phyloP scores from a whole-genome alignment of 1,140 invertebrate species.

The Neodiprion fabricii region DNA sequence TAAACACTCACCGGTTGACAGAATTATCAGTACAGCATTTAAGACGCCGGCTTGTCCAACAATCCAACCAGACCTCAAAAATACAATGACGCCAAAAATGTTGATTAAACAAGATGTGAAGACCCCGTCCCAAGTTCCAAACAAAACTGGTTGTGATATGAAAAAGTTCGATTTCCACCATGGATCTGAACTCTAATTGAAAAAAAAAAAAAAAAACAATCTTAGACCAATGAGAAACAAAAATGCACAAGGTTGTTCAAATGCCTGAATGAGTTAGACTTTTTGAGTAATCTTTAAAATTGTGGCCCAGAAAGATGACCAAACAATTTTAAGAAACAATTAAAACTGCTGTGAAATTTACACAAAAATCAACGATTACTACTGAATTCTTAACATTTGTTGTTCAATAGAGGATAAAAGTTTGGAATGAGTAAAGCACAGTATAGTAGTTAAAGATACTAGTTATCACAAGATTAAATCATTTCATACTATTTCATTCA shows the following conservation, averaged over 20 bases:
- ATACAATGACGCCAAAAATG: slow-evolving; percentile 97
- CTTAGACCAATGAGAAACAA: slow-evolving; percentile 18
- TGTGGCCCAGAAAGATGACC: no score
- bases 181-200: slow-evolving; percentile 72
- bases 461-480: no score
- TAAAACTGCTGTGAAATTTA: no score
- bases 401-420: no score
- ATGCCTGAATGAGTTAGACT: background rate
- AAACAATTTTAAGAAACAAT: no score
- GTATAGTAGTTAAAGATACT: no score
- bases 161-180: slow-evolving; percentile 96
- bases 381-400: no score
- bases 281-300: background rate
- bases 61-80: slow-evolving; percentile 95
- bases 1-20: slow-evolving; percentile 74
- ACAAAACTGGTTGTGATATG: slow-evolving; percentile 90
- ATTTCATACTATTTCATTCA: no score
- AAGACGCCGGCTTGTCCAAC: slow-evolving; percentile 93
- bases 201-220: slow-evolving; percentile 13
- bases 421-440: no score
- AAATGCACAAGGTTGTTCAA: slow-evolving; percentile 7
- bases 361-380: no score
- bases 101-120: slow-evolving; percentile 95
- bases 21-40: slow-evolving; percentile 85
- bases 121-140: slow-evolving; percentile 98